Base-by-base conservation (phyloP, 2,113 vertebrate genomes). In the Spizaetus ornatus region DNA sequence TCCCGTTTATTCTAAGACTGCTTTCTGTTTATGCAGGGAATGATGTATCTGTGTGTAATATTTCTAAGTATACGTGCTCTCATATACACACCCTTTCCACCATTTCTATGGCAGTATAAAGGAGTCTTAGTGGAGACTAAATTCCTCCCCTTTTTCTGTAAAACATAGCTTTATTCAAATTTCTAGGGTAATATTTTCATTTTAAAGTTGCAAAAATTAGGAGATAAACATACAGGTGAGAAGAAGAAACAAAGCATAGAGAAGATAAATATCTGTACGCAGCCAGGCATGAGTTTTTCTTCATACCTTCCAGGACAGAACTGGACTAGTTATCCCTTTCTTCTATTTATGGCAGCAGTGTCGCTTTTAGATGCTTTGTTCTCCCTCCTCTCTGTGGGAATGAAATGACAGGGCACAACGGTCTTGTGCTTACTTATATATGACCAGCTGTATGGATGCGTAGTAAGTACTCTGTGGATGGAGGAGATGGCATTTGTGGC, bases 401-500 rank as follows among this genome's bases (percentile, higher is more conserved):
- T 65, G 36, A 69, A 61, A 45, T 69, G 14, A 11, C 31, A 65
- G 82, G 31, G 50, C 27, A 45, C 47, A 56, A 2, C 38, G 63
- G 86, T 9, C 32, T 55, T 19, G 20, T 55, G 29, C 25, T 84
- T 71, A 1, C 10, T 67, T 59, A 3, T 4, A 11, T 31, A 10
- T 0, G 3, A 2, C 31, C 29, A 38, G 38, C 52, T 59, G 3
- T 36, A 1, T 9, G 47, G 73, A 9, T 78, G 36, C 1, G 0
- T 9, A 45, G 31, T 10, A 9, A 45, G 36, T 11, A 7, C 23
- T 73, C 10, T 26, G 11, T 27, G 53, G 52, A 56, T 65, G 65
- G 65, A 76, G 43, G 66, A 69, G 61, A 20, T 16, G 16, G 27
- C 59, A 45, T 20, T 40, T 2, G 2, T 15, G 36, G 7, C 16